Conservation (phyloP, 2,797 vertebrate genomes). For the Pristis pectinata region DNA sequence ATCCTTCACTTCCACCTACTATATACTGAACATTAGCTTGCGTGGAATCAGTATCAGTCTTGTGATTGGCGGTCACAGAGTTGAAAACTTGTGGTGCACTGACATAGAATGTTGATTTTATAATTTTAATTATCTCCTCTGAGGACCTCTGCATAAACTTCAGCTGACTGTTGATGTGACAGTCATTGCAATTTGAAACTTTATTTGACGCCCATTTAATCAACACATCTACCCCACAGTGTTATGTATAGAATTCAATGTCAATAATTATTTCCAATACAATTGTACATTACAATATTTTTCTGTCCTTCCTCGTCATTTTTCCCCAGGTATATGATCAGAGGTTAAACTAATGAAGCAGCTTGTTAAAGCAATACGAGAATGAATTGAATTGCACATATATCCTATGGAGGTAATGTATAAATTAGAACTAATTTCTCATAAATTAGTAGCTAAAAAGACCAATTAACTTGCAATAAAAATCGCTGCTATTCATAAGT, state of each 20-base stretch:
- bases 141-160: slow-evolving; percentile 9
- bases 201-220: slow-evolving; percentile 17
- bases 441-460: background rate
- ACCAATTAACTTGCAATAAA: background rate
- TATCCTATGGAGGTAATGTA: background rate
- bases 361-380: background rate
- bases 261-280: background rate
- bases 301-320: background rate
- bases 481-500: background rate
- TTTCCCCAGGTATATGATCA: background rate
- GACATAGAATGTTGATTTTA: slow-evolving; percentile 21
- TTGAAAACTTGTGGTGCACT: background rate
- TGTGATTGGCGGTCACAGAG: slow-evolving; percentile 6
- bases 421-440: background rate
- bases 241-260: background rate
- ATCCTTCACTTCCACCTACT: slow-evolving; percentile 2
- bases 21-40: background rate
- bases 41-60: background rate
- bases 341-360: background rate
- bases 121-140: slow-evolving; percentile 3
- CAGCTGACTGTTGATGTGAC: background rate
- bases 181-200: slow-evolving; percentile 15
- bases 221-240: background rate
- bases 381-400: background rate
- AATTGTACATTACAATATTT: background rate